A percentile compares a stretch with the other conserved stretches of the same genome.
Evolutionary conservation across 2,888 invertebrate species (phyloP).

Genomic region (Polietes domitor): DNA sequence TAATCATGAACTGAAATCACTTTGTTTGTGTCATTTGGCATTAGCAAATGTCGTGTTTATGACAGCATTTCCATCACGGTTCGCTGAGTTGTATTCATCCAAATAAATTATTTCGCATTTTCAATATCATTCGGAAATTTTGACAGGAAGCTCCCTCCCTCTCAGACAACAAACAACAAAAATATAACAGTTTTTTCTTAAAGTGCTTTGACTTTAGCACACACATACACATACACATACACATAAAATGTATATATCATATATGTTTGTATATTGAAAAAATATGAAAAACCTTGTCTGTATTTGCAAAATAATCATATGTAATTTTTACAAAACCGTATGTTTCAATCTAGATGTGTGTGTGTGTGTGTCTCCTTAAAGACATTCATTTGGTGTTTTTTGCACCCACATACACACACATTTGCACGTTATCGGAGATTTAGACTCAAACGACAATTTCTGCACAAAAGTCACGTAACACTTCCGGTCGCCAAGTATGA

Average conservation of each 20-base stretch:
- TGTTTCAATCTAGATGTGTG: not conserved
- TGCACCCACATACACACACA: not conserved
- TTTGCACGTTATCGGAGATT: constrained; percentile 24
- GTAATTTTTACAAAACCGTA: not conserved
- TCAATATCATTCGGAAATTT: not conserved
- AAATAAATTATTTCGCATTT: constrained; percentile 16
- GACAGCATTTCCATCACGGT: not conserved
- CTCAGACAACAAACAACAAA: not conserved
- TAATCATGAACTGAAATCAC: not conserved
- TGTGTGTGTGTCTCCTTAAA: not conserved
- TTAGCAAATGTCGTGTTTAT: constrained; percentile 13
- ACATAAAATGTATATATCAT: too few relatives aligned
- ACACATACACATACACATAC: too few relatives aligned
- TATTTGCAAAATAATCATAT: too few relatives aligned
- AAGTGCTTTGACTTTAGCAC: too few relatives aligned
- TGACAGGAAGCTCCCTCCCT: not conserved
- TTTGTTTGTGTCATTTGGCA: constrained; percentile 18
- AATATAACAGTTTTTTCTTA: not conserved
- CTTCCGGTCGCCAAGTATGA: constrained; percentile 42
- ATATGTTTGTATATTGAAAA: too few relatives aligned
- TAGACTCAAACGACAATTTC: constrained; percentile 6
- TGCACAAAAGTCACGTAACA: constrained; percentile 54
- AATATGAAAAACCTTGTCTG: too few relatives aligned
- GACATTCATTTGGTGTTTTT: not conserved
- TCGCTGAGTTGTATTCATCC: constrained; percentile 10